Conservation (phyloP, 2,888 invertebrate species). For the Scrobipalpa atriplicella region DNA sequence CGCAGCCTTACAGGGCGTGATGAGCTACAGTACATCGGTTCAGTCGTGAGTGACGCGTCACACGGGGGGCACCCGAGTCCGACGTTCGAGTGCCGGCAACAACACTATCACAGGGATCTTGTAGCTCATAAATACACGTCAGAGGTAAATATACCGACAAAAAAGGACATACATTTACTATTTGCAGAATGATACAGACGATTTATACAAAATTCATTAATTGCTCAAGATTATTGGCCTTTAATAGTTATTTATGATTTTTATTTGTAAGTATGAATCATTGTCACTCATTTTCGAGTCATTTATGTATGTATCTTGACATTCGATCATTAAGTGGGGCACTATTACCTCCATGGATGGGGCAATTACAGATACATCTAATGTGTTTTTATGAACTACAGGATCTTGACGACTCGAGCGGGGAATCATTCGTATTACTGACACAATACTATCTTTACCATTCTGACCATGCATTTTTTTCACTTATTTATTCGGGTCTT, state of each 20-base stretch:
- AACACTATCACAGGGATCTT: slow-evolving; percentile 18
- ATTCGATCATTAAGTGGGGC: no score
- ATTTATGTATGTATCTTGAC: no score
- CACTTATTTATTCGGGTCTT: no score
- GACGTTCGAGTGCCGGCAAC: slow-evolving; percentile 2
- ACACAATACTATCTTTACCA: slow-evolving; percentile 13
- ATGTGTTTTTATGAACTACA: slow-evolving; percentile 10
- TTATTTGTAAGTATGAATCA: no score
- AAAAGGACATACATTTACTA: no score
- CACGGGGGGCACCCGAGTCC: background rate
- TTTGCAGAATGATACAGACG: no score
- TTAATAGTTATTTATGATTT: no score
- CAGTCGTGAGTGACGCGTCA: slow-evolving; percentile 21
- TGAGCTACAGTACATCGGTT: slow-evolving; percentile 21
- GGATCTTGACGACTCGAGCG: background rate
- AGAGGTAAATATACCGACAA: background rate
- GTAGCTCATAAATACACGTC: slow-evolving; percentile 10
- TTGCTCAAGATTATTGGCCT: no score
- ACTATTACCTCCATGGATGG: background rate
- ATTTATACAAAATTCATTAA: no score
- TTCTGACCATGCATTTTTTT: no score
- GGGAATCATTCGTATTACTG: background rate
- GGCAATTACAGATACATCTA: background rate
- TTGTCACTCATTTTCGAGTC: no score
- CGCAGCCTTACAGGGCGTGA: slow-evolving; percentile 38